phyloP scores from a whole-genome alignment of 2,113 vertebrate genomes.

The Lampris incognitus region DNA sequence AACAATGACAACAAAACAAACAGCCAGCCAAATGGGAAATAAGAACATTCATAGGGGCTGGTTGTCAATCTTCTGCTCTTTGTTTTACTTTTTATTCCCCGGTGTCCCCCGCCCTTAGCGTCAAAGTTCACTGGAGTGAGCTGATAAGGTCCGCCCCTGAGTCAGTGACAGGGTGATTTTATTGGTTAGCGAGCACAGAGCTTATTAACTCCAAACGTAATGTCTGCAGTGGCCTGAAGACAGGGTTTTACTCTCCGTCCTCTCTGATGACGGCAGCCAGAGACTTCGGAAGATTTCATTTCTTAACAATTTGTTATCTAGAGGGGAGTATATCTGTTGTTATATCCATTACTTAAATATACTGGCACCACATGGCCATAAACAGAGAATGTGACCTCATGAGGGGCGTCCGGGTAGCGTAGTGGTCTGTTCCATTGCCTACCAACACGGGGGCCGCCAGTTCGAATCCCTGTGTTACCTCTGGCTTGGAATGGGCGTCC shows the following conservation, averaged over 20 bases:
- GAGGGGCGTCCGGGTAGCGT: too few relatives aligned
- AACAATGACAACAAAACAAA: background rate
- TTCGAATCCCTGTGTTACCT: too few relatives aligned
- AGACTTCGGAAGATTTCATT: too few relatives aligned
- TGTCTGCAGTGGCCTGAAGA: conserved; percentile 1
- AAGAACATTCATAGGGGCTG: background rate
- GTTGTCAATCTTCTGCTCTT: conserved; percentile 16
- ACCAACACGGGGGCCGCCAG: too few relatives aligned
- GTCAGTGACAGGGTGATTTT: conserved; percentile 25
- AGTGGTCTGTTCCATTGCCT: too few relatives aligned
- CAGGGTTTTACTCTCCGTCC: background rate
- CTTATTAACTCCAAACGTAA: conserved; percentile 14
- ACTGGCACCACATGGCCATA: too few relatives aligned
- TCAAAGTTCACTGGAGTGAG: conserved; percentile 61
- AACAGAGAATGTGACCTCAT: too few relatives aligned
- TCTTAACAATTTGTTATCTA: too few relatives aligned
- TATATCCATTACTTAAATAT: too few relatives aligned
- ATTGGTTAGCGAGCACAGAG: conserved; percentile 15
- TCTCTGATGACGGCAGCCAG: too few relatives aligned
- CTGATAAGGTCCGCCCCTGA: conserved; percentile 62
- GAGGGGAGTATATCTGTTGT: too few relatives aligned
- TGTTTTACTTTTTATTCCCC: background rate
- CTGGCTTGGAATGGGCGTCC: too few relatives aligned
- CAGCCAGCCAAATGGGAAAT: background rate
- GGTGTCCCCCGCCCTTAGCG: background rate